Percentiles rank a stretch among this genome's conserved stretches.
Evolutionary conservation across 1,140 invertebrate species (phyloP).

Genomic region (Cotesia glomerata): DNA sequence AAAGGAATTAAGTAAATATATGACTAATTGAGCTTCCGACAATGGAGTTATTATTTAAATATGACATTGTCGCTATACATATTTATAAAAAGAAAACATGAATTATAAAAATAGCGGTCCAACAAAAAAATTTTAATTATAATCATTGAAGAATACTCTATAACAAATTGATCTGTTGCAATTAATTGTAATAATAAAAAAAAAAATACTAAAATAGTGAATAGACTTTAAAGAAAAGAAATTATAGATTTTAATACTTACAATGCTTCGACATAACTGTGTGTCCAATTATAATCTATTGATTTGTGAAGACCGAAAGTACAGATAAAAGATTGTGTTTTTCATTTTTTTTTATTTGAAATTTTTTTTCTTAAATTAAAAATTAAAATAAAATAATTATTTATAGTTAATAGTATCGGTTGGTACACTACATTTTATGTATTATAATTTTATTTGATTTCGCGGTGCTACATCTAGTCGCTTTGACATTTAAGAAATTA

Average conservation of each 20-base stretch:
- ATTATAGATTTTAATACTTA: neutral
- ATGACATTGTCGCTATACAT: too few relatives aligned
- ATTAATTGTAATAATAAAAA: neutral
- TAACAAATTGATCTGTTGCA: too few relatives aligned
- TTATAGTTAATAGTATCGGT: conserved; percentile 48
- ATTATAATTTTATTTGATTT: neutral
- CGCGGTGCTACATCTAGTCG: neutral
- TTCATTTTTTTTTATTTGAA: conserved; percentile 37
- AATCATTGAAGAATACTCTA: too few relatives aligned
- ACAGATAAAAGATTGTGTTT: neutral
- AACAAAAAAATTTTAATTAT: too few relatives aligned
- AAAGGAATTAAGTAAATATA: too few relatives aligned
- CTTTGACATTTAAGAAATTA: conserved; percentile 2
- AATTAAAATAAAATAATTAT: conserved; percentile 35
- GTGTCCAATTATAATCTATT: conserved; percentile 42
- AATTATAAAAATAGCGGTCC: too few relatives aligned
- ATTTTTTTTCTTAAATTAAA: conserved; percentile 47
- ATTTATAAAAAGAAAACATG: too few relatives aligned
- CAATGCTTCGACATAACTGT: conserved; percentile 29
- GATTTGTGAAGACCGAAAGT: conserved; percentile 36
- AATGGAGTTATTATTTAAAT: too few relatives aligned
- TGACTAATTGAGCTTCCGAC: too few relatives aligned
- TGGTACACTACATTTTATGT: conserved; percentile 34
- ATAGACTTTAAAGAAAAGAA: conserved; percentile 1
- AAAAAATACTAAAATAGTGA: neutral